Base-by-base conservation (phyloP, 2,113 vertebrate species). In the Paradoxurus hermaphroditus region DNA sequence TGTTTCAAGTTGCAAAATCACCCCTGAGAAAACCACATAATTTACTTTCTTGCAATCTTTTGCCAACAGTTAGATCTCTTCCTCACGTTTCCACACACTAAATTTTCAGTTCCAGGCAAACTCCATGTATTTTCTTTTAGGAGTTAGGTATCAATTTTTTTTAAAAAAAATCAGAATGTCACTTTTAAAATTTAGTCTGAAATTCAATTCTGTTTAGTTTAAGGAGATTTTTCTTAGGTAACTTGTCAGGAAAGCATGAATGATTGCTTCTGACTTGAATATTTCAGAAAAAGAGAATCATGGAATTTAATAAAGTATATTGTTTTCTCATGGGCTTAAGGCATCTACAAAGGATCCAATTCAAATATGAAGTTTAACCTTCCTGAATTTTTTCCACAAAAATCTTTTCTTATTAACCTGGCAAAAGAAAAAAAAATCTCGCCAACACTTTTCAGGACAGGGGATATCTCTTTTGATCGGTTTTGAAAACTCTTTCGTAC, bases 1-100 rank as follows among this genome's bases (percentile, higher is more conserved):
- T 91, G 56, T 59, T 97, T 88, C 94, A 92, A 84, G 93, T 95
- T 89, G 91, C 86, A 96, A 96, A 97, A 73, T 75, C 77, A 63
- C 46, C 88, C 92, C 51, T 68, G 78, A 75, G 73, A 91, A 78
- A 96, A 77, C 83, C 93, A 84, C 53, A 86, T 75, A 93, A 21
- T 94, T 94, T 90, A 78, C 86, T 94, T 94, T 41, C 73, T 94
- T 94, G 67, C 53, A 11, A 31, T 78, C 44, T 86, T 91, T 86
- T 86, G 95, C 93, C 95, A 97, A 63, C 41, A 27, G 29, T 70
- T 53, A 95, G 46, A 59, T 95, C 92, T 90, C 85, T 90, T 41
- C 82, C 53, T 97, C 86, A 90, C 91, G 70, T 95, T 95, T 91
- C 83, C 77, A 93, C 86, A 93, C 34, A 87, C 81, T 67, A 81